Conservation (phyloP, 2,113 vertebrate genomes). For the Chroicocephalus ridibundus region DNA sequence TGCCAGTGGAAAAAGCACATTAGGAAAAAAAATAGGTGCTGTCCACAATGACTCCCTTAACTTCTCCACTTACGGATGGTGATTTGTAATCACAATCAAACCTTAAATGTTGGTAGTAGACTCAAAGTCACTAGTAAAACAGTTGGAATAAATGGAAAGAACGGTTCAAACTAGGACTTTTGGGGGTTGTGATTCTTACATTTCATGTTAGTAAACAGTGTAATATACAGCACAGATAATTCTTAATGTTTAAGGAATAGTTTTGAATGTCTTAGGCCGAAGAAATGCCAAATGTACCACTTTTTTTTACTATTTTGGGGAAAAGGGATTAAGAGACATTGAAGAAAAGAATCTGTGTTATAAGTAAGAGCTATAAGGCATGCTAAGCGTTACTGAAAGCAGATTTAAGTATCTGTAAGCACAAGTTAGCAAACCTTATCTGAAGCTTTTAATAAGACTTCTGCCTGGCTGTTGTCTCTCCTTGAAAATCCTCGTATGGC, state of each 20-base stretch:
- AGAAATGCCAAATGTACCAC: slow-evolving; percentile 47
- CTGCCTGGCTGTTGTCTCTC: not conserved
- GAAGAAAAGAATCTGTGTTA: not conserved
- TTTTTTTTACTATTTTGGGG: slow-evolving; percentile 19
- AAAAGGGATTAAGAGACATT: slow-evolving; percentile 51
- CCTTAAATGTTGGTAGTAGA: not conserved
- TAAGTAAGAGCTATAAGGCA: not conserved
- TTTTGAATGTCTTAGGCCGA: slow-evolving; percentile 46
- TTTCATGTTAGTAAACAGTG: slow-evolving; percentile 35
- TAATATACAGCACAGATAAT: slow-evolving; percentile 31
- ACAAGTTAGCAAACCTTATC: not conserved
- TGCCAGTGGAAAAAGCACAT: slow-evolving; percentile 16
- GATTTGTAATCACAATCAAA: not conserved
- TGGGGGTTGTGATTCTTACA: not conserved
- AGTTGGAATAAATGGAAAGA: not conserved
- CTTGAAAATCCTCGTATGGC: not conserved
- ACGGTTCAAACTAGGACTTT: not conserved
- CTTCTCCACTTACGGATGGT: not conserved
- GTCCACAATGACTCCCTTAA: not conserved
- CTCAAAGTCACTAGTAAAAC: not conserved
- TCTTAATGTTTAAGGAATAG: slow-evolving; percentile 42
- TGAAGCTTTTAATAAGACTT: slow-evolving; percentile 28
- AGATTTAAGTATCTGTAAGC: not conserved
- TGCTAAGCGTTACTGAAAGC: not conserved
- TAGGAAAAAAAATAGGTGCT: slow-evolving; percentile 31